Conservation (phyloP, 2,113 vertebrate genomes). For the Arizona elegans region DNA sequence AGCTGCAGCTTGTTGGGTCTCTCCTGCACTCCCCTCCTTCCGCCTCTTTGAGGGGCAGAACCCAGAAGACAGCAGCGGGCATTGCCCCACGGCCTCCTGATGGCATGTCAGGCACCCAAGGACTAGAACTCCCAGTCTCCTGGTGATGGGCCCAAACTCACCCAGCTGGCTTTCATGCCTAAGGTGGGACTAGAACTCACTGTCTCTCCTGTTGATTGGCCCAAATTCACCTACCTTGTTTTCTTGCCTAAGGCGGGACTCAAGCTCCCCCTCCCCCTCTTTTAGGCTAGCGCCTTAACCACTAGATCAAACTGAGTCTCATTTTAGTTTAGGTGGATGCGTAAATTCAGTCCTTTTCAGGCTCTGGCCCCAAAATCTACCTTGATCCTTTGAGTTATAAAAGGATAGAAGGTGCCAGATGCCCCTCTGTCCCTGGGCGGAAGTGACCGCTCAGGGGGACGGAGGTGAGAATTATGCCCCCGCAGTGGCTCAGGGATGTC, state of each 20-base stretch:
- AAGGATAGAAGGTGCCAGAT: fast-evolving
- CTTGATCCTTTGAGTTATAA: not conserved
- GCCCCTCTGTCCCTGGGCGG: no score
- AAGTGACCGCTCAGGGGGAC: not conserved
- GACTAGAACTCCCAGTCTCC: no score
- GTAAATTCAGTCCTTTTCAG: not conserved
- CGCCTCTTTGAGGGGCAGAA: not conserved
- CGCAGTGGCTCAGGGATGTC: not conserved
- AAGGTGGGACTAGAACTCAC: no score
- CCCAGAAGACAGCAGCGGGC: no score
- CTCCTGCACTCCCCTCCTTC: not conserved
- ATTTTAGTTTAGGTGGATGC: not conserved
- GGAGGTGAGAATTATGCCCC: not conserved
- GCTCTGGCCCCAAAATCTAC: not conserved
- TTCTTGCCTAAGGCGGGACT: no score
- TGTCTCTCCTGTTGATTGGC: no score
- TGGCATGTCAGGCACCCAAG: not conserved
- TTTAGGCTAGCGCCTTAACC: no score
- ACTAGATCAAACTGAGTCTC: no score
- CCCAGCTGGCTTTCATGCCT: no score
- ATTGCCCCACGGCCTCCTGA: not conserved
- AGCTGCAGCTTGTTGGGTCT: not conserved
- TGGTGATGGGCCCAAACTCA: no score
- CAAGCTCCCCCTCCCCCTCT: no score
- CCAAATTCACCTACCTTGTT: no score